Conservation (phyloP, 2,888 invertebrate genomes). For the Paralinhomoeus sp. region DNA sequence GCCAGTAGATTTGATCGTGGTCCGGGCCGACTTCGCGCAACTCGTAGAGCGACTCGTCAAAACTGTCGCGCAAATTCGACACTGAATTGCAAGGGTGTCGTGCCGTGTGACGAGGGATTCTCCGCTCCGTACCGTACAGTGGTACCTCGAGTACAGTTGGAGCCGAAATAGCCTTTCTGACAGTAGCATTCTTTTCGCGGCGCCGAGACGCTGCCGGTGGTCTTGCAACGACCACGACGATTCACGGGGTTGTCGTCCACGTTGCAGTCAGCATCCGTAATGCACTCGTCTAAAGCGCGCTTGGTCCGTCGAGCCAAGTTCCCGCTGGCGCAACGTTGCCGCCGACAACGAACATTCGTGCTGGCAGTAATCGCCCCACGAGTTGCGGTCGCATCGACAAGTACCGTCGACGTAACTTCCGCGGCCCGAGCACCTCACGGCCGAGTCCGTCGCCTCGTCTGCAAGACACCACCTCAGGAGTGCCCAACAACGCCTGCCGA, state of each 20-base stretch:
- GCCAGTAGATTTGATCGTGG: slow-evolving; percentile 56
- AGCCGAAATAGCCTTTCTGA: slow-evolving; percentile 61
- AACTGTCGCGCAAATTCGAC: background rate
- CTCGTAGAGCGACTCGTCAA: slow-evolving; percentile 2
- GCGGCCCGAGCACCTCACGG: slow-evolving; percentile 59
- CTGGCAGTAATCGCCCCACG: slow-evolving; percentile 58
- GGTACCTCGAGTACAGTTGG: slow-evolving; percentile 57
- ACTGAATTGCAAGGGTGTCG: background rate
- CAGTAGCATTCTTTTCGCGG: slow-evolving; percentile 69
- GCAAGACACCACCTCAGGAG: background rate
- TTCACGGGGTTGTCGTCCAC: slow-evolving; percentile 55
- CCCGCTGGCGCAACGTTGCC: too few species aligned
- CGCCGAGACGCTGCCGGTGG: slow-evolving; percentile 51
- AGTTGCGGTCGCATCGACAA: slow-evolving; percentile 34
- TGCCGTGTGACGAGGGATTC: background rate
- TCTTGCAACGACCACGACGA: slow-evolving; percentile 38
- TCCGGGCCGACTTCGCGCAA: slow-evolving; percentile 32
- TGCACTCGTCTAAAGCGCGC: slow-evolving; percentile 55
- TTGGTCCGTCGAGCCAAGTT: background rate
- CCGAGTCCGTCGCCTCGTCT: slow-evolving; percentile 32
- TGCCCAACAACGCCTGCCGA: background rate
- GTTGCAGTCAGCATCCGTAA: slow-evolving; percentile 50
- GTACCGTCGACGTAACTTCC: slow-evolving; percentile 32
- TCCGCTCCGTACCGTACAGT: too few species aligned
- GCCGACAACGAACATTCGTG: slow-evolving; percentile 33